Conservation (phyloP, 2,888 invertebrate species). For the Diarsia mendica region DNA sequence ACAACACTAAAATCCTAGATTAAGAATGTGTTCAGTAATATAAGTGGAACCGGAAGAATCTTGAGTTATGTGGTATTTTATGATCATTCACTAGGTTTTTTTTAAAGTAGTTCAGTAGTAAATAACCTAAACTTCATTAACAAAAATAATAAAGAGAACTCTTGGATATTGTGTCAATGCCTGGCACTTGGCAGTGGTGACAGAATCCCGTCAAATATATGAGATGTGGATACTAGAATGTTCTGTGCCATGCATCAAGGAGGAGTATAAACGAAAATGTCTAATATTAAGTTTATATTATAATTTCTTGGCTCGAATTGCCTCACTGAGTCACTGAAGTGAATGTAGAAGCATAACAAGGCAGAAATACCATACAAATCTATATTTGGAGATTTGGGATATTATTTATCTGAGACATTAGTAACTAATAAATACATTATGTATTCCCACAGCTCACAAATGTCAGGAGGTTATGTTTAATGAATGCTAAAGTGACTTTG, state of each 20-base stretch:
- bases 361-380: constrained; percentile 4
- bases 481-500: constrained; percentile 15
- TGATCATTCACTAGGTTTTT: constrained; percentile 8
- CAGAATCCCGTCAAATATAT: neutral
- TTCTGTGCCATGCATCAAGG: constrained; percentile 5
- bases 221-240: constrained; percentile 2
- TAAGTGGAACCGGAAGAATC: constrained; percentile 53
- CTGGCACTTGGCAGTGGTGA: neutral
- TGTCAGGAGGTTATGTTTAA: constrained; percentile 8
- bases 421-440: constrained; percentile 12
- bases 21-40: constrained; percentile 69
- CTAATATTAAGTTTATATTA: constrained; percentile 20
- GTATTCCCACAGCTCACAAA: constrained; percentile 12
- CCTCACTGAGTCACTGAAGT: neutral
- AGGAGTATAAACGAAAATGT: constrained; percentile 6
- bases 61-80: constrained; percentile 35
- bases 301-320: constrained; percentile 24
- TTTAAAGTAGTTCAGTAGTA: neutral
- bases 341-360: constrained; percentile 4
- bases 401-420: constrained; percentile 11
- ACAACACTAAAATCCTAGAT: constrained; percentile 49
- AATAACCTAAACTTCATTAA: neutral
- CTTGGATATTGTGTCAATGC: neutral
- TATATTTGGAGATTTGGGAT: constrained; percentile 14
- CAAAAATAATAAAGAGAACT: neutral